Evolutionary conservation across 2,888 invertebrate genomes (phyloP), one percentile per base, ranked within the genome.

Genomic region (Drosophila histrio): DNA sequence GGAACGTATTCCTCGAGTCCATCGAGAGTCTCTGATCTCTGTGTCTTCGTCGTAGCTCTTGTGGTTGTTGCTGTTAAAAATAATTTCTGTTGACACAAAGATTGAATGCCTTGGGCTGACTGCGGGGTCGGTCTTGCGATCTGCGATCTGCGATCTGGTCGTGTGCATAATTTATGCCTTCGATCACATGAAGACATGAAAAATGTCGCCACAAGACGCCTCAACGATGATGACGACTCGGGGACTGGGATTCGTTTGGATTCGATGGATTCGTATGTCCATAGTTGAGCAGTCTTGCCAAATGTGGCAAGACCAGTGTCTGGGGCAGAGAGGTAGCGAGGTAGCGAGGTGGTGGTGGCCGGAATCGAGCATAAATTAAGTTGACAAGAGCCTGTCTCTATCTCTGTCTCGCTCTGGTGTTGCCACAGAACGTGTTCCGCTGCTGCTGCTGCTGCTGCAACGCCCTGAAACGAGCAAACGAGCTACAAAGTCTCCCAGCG

Each of bases 51-150:
- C 54, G 39, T 28, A 32, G 66, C 52, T 49, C 67, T 46, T 56
- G 79, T 63, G 70, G 83, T 69, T 75, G 70, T 75, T 86, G 81
- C 78, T 88, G 84, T 84, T 84, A 87, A 84, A 84, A 84, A 84
- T 84, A 88, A 84, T 86, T 88, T 87, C 80, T 88, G 84, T 88
- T 87, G 88, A 84, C 88, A 88, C 84, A 84, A 88, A 84, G 84
- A 88, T 84, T 84, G 88, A 84, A 84, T 80, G 78, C 70, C 73
- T 67, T 43, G 46, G 30, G 34, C 30, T 49, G 62, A 57, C 28
- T 26, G 15, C 17, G 34, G 52, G 26, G n/a, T n/a, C n/a, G 34
- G 24, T 21, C 43, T 41, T n/a, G 34, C 36, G 60, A 53, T 53
- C 47, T 47, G 67, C 49, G 84, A 74, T 75, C 67, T 47, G 71